Evolutionary conservation across 1,140 invertebrate species (phyloP), one percentile per base, ranked within the genome.

Genomic region (Bombus sylvicola): DNA sequence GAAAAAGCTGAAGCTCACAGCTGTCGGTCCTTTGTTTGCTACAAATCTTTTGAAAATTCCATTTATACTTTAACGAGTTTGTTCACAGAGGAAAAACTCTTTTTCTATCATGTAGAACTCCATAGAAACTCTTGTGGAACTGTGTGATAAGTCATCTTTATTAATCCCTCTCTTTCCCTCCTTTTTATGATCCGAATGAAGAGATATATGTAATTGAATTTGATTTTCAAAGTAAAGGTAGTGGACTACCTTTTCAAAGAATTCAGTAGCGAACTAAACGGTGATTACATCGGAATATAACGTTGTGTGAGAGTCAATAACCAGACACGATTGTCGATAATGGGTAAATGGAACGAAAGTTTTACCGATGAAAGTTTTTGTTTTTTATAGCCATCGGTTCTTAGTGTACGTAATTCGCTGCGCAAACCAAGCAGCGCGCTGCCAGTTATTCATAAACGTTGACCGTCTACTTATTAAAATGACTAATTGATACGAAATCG

Each of bases 401-500:
- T 66, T 64, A 41, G 12, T 22, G n/a, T 22, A 9, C 39, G 28
- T 31, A 62, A 73, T 64, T 81, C 37, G 53, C 28, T 2, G 25
- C 25, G 53, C n/a, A 31, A 62, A 73, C 41, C 12, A 28, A 71
- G 25, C 10, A 28, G 22, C 18, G 25, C 4, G 15, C 9, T 28
- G 8, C 8, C 22, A 25, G 43, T 15, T 57, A 78, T 57, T 78
- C 43, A 59, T 25, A 41, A 31, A 31, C 57, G 71, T n/a, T 28
- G 71, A 13, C 1, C 39, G n/a, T 18, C 8, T 25, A 25, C 39
- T 84, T 72, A 84, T 79, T 79, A 68, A 69, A 28, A 37, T 34
- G 69, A 62, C 53, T 84, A 62, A 89, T 89, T 79, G 59, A 82
- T 85, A 39, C 41, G 66, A 83, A 88, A 89, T 90, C 86, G 83